Conservation (phyloP, 2,113 vertebrate species). For the Acinonyx jubatus region DNA sequence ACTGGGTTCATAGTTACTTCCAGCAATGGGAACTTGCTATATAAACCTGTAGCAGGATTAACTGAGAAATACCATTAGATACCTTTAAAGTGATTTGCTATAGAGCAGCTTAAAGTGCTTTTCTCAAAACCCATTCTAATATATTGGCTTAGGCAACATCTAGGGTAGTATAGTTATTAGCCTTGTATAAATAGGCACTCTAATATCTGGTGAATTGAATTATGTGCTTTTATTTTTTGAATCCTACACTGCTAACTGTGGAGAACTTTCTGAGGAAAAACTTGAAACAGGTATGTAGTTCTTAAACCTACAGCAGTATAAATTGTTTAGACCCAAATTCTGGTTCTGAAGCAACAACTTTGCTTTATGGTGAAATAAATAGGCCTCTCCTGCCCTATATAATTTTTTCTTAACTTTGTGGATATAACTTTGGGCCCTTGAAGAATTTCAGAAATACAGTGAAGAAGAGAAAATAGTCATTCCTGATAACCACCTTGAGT, state of each 20-base stretch:
- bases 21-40: neutral
- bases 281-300: neutral
- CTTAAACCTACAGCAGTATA: neutral
- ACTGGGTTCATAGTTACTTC: neutral
- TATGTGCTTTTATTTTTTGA: neutral
- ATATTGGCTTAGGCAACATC: neutral
- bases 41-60: neutral
- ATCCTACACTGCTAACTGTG: neutral
- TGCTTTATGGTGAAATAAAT: neutral
- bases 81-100: neutral
- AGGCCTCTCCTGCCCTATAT: neutral
- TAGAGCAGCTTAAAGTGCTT: neutral
- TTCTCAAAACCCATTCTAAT: neutral
- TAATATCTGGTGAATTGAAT: neutral
- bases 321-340: neutral
- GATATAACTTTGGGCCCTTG: neutral
- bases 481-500: neutral
- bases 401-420: slow-evolving; percentile 1
- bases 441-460: neutral
- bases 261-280: neutral
- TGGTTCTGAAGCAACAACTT: neutral
- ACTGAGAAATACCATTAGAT: neutral
- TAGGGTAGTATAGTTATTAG: neutral
- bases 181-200: neutral
- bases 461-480: neutral